These are phyloP conservation scores for Danio kyathit DNA, from an alignment of 2,797 vertebrate species.

Conservation along the genomic window DNA sequence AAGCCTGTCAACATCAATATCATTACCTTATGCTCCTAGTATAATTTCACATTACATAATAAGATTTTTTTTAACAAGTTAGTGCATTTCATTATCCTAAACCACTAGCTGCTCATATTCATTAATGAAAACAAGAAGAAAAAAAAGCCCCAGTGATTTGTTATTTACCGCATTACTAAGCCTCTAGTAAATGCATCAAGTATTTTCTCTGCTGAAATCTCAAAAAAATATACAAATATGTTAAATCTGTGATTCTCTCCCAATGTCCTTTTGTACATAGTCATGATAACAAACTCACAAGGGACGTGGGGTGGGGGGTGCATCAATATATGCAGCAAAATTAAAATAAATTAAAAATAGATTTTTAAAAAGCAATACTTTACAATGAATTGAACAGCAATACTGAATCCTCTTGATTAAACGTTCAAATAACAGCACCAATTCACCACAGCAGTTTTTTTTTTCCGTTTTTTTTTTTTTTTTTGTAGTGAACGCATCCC, in stretches of 20 bases:
- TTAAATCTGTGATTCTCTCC: conserved; percentile 77
- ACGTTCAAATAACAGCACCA: conserved; percentile 70
- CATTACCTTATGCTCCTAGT: conserved; percentile 78
- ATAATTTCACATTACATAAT: conserved; percentile 84
- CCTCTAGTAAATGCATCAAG: conserved; percentile 81
- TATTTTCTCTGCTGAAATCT: conserved; percentile 78
- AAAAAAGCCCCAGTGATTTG: conserved; percentile 79
- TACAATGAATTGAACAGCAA: conserved; percentile 80
- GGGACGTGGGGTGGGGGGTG: conserved; percentile 74
- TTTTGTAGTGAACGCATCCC: conserved; percentile 33
- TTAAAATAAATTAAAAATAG: conserved; percentile 79
- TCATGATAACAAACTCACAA: conserved; percentile 81
- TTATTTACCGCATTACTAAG: conserved; percentile 81
- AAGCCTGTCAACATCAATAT: conserved; percentile 80
- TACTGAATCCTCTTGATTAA: conserved; percentile 74
- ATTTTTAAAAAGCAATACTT: conserved; percentile 77
- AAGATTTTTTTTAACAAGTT: conserved; percentile 79
- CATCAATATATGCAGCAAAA: conserved; percentile 71
- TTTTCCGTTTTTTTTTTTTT: background rate
- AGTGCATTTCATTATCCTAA: conserved; percentile 85
- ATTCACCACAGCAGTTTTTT: conserved; percentile 63
- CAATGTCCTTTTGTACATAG: conserved; percentile 82
- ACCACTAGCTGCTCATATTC: conserved; percentile 84
- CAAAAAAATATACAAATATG: conserved; percentile 74
- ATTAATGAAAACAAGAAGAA: conserved; percentile 70